Evolutionary conservation across 2,888 invertebrate species (phyloP).

Genomic region (Ramazzottius varieornatus): DNA sequence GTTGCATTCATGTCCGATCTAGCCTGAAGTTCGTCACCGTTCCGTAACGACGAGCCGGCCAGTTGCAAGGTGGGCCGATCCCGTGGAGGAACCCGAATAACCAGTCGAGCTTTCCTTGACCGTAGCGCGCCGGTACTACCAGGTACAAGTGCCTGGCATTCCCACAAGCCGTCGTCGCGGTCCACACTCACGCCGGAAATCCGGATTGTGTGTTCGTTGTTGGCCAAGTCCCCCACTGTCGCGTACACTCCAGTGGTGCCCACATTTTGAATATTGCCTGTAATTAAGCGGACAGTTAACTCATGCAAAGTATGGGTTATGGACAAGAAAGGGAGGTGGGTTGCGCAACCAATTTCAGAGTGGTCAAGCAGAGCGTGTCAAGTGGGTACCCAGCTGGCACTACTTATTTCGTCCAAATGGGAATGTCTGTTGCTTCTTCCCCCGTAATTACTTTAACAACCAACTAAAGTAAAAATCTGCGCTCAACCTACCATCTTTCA

Average conservation of each 20-base stretch:
- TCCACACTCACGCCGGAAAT: neutral
- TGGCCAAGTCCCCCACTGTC: neutral
- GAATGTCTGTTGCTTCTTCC: too few relatives aligned
- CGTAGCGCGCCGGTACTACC: neutral
- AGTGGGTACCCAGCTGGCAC: neutral
- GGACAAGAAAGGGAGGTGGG: neutral
- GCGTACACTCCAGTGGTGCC: neutral
- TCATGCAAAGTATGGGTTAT: neutral
- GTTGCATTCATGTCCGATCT: neutral
- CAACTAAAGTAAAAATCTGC: too few relatives aligned
- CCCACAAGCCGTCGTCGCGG: constrained; percentile 3
- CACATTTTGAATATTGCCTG: neutral
- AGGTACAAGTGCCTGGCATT: neutral
- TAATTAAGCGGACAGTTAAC: neutral
- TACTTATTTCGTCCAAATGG: neutral
- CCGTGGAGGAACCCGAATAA: neutral
- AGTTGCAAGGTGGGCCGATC: neutral
- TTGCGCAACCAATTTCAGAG: neutral
- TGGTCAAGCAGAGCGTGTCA: neutral
- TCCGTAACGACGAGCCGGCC: neutral
- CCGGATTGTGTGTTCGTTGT: neutral
- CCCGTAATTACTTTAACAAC: too few relatives aligned
- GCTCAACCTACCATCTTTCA: neutral
- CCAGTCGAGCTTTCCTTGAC: neutral
- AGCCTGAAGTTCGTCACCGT: neutral